Percentiles rank a stretch among this genome's conserved stretches.
These are phyloP conservation scores for Vanessa tameamea DNA, from an alignment of 1,140 invertebrate species.

Conservation along the genomic window DNA sequence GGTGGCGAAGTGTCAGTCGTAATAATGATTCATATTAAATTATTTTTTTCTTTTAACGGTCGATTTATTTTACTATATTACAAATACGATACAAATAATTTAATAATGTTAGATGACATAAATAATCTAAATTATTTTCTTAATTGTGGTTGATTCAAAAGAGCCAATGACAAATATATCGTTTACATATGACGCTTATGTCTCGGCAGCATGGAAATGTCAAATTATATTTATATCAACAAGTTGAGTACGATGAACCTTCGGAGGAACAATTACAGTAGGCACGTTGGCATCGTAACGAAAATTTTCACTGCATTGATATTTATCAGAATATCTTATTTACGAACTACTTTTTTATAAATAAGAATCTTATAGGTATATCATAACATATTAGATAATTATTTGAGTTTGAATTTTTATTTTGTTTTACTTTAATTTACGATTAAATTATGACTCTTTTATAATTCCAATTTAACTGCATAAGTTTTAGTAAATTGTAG, in stretches of 20 bases:
- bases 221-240: slow-evolving; percentile 57
- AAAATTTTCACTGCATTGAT: slow-evolving; percentile 11
- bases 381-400: too few species aligned
- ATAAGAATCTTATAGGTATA: too few species aligned
- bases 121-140: slow-evolving; percentile 1
- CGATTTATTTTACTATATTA: slow-evolving; percentile 7
- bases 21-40: slow-evolving; percentile 6
- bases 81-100: background rate
- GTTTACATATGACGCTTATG: slow-evolving; percentile 29
- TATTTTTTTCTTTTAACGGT: background rate
- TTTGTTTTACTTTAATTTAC: too few species aligned
- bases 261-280: slow-evolving; percentile 31
- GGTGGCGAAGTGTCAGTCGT: background rate
- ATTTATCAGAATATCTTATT: background rate
- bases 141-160: slow-evolving; percentile 11
- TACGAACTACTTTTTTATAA: too few species aligned
- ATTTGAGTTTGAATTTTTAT: too few species aligned
- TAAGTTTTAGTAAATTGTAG: too few species aligned
- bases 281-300: slow-evolving; percentile 31
- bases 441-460: too few species aligned
- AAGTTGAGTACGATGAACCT: slow-evolving; percentile 55
- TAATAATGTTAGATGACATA: background rate
- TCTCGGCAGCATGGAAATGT: slow-evolving; percentile 51
- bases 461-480: too few species aligned
- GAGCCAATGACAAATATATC: slow-evolving; percentile 42